Evolutionary conservation across 2,888 invertebrate species (phyloP).

Genomic region (Nomada lathburiana): DNA sequence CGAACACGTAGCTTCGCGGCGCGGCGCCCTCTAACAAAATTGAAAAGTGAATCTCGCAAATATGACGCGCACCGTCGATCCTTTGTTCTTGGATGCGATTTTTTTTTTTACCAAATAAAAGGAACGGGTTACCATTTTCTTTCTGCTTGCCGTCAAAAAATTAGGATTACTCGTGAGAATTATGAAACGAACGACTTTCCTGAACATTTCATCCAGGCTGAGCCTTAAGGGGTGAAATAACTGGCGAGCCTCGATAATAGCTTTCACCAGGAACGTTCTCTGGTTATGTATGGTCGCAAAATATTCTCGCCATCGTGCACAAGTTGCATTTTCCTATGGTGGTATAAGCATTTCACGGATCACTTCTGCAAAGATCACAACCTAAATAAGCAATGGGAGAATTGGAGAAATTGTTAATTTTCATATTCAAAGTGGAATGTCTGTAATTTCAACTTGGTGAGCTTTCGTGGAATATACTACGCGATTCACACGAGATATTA

Average conservation of each 20-base stretch:
- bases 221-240: not conserved
- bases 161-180: not conserved
- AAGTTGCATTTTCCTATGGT: conserved; percentile 39
- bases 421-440: too few species aligned
- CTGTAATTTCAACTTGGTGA: not conserved
- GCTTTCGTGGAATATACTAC: not conserved
- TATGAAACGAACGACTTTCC: not conserved
- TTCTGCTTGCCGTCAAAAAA: not conserved
- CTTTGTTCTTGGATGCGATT: not conserved
- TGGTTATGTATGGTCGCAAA: conserved; percentile 38
- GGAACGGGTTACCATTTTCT: too few species aligned
- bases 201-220: conserved; percentile 13
- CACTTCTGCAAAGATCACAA: not conserved
- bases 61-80: not conserved
- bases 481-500: conserved; percentile 3
- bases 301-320: conserved; percentile 28
- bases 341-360: conserved; percentile 9
- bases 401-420: not conserved
- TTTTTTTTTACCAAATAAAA: too few species aligned
- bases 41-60: conserved; percentile 23
- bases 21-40: not conserved
- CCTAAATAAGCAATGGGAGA: too few species aligned
- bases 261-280: conserved; percentile 7
- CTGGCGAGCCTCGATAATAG: conserved; percentile 28
- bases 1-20: not conserved